Evolutionary conservation across 2,797 vertebrate species (phyloP).

Genomic region (Coranthus polyacanthus): DNA sequence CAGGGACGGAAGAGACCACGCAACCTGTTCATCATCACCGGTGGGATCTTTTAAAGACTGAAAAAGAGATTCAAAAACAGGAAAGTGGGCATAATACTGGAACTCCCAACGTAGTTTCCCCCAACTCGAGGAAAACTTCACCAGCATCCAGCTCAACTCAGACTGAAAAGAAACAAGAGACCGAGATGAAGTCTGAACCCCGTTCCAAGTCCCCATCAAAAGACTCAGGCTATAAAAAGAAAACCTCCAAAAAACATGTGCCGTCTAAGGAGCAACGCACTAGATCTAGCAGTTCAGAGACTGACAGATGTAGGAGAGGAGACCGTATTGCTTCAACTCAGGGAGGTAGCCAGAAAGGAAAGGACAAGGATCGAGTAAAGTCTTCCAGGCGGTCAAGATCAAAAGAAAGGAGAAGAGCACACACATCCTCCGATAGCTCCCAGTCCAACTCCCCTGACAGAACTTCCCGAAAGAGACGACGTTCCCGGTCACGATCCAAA

Average conservation of each 20-base stretch:
- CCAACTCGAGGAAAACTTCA: constrained; percentile 26
- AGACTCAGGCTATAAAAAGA: constrained; percentile 68
- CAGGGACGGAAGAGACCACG: constrained; percentile 12
- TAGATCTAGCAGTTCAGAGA: constrained; percentile 82
- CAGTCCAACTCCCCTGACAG: constrained; percentile 77
- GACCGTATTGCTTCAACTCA: constrained; percentile 52
- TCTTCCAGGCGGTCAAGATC: constrained; percentile 69
- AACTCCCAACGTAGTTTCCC: not conserved
- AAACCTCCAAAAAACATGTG: constrained; percentile 63
- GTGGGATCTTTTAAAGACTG: constrained; percentile 34
- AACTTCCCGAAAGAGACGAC: constrained; percentile 78
- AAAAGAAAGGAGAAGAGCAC: constrained; percentile 55
- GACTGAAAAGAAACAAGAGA: constrained; percentile 76
- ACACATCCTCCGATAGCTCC: constrained; percentile 72
- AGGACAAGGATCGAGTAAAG: constrained; percentile 58
- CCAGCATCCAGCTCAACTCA: constrained; percentile 80
- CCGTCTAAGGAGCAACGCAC: constrained; percentile 77
- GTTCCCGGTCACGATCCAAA: constrained; percentile 81
- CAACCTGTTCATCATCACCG: constrained; percentile 27
- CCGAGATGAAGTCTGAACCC: constrained; percentile 72
- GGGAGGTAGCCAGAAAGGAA: constrained; percentile 65
- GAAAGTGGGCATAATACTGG: constrained; percentile 16
- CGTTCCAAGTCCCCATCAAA: constrained; percentile 65
- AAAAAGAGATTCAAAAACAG: constrained; percentile 26
- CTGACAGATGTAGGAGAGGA: constrained; percentile 72